Evolutionary conservation across 2,113 vertebrate species (phyloP), one percentile per base, ranked within the genome.

Genomic region (Orthochromis malagaraziensis): DNA sequence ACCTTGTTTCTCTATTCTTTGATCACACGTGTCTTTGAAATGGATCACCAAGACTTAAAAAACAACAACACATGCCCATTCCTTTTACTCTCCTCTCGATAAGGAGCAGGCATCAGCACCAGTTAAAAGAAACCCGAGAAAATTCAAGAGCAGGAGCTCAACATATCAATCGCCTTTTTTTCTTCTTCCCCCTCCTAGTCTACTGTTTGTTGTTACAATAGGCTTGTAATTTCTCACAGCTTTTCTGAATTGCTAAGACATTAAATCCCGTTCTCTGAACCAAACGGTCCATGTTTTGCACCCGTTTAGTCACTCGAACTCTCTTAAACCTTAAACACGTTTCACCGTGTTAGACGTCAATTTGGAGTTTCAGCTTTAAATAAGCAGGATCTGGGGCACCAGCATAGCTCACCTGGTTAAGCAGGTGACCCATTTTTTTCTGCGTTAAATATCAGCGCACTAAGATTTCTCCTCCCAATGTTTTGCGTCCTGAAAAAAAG

Each of bases 91-190:
- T 77, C 17, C 17, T 58, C 38, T 55, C 10, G 8, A 88, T 82
- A 54, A 85, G 84, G 87, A 88, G 87, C 83, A 86, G 82, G 77
- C 83, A 4, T 91, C 89, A 94, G 93, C 94, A 92, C 92, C 93
- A 83, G 26, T 77, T 92, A 26, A 81, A 90, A 49, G 79, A 68
- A 89, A 90, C 53, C 51, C 7, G 16, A 82, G 63, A 89, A 93
- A 92, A 93, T 93, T 91, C 80, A 35, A 82, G 73, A 92, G 89
- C 84, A 82, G 29, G 65, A n/a, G 70, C 87, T 91, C 70, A 16
- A 81, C 40, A 49, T 21, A 31, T 77, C 55, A 35, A 54, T 33
- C 4, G 8, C 40, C 82, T 81, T 79, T 33, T 47, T 68, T 75
- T 73, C 1, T 8, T 6, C 58, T 35, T 26, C 13, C 65, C 21